Percentiles rank a stretch among this genome's conserved stretches.
Conservation (phyloP, 2,888 invertebrate species). For the Pheosia gnoma region DNA sequence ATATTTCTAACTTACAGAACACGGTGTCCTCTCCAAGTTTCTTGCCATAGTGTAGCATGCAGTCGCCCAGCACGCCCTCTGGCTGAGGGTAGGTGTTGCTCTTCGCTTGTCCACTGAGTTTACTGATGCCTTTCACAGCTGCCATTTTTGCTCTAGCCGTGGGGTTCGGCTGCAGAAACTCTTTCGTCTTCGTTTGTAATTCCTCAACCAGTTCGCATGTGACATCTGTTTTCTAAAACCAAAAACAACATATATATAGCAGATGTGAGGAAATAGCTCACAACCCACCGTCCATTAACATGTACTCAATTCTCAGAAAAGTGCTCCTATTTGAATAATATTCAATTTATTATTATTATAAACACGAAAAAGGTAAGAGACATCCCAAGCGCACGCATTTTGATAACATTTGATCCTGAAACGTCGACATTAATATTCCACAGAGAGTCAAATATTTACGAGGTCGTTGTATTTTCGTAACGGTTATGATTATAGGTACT, state of each 20-base stretch:
- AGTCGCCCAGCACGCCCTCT: constrained; percentile 98
- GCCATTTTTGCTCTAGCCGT: constrained; percentile 97
- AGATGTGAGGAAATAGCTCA: background rate
- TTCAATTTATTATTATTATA: constrained; percentile 4
- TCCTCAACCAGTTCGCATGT: constrained; percentile 98
- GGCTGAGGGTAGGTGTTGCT: constrained; percentile 99
- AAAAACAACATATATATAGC: constrained; percentile 14
- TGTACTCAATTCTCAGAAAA: background rate
- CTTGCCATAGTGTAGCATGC: constrained; percentile 97
- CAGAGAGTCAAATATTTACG: constrained; percentile 10
- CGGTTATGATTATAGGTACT: constrained; percentile 57
- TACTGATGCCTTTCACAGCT: constrained; percentile 97
- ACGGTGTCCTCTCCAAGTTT: constrained; percentile 97
- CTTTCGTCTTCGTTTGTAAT: constrained; percentile 97
- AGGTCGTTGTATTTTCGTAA: constrained; percentile 23
- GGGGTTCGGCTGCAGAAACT: constrained; percentile 99
- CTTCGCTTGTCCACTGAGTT: constrained; percentile 98
- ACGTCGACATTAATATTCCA: constrained; percentile 23
- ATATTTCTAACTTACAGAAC: constrained; percentile 87
- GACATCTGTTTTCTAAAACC: constrained; percentile 96
- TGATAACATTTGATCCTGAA: constrained; percentile 28
- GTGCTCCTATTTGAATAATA: background rate
- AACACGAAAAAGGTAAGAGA: background rate
- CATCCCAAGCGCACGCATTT: constrained; percentile 16
- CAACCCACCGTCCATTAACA: background rate